phyloP scores from a whole-genome alignment of 1,140 invertebrate species.

The Trichonephila clavipes region DNA sequence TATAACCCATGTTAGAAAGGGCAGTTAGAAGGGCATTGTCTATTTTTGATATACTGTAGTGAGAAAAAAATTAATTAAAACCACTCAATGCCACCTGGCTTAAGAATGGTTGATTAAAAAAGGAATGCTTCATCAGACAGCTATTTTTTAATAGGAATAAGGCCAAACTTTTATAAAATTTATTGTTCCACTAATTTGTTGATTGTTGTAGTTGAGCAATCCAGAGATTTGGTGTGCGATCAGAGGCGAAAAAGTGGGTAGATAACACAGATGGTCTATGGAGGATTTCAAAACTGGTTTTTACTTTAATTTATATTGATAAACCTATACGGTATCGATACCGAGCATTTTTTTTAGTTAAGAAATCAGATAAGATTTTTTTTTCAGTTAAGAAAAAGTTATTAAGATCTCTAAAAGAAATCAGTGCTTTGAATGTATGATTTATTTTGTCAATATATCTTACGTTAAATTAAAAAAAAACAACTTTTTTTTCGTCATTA shows the following conservation, averaged over 20 bases:
- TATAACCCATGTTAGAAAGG: background rate
- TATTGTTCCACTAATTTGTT: constrained; percentile 10
- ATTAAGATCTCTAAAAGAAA: too few species aligned
- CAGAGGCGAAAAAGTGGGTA: background rate
- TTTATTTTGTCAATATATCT: too few species aligned
- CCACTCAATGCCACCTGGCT: background rate
- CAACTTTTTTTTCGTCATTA: too few species aligned
- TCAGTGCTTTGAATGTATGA: too few species aligned
- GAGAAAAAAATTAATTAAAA: constrained; percentile 20
- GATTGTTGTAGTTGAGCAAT: background rate
- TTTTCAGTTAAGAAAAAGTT: too few species aligned
- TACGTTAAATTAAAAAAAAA: too few species aligned
- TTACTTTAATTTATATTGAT: background rate
- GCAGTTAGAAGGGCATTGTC: background rate
- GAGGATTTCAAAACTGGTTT: background rate
- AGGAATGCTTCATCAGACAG: background rate
- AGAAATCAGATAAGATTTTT: too few species aligned
- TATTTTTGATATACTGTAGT: background rate
- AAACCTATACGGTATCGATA: too few species aligned
- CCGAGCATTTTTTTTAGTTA: background rate
- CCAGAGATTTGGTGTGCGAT: background rate
- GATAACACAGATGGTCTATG: background rate
- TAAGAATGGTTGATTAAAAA: background rate
- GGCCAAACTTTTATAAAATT: background rate
- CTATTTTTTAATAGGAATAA: background rate